These are phyloP conservation scores for Stegophylla sp. DNA, from an alignment of 2,888 invertebrate genomes.

Conservation along the genomic window DNA sequence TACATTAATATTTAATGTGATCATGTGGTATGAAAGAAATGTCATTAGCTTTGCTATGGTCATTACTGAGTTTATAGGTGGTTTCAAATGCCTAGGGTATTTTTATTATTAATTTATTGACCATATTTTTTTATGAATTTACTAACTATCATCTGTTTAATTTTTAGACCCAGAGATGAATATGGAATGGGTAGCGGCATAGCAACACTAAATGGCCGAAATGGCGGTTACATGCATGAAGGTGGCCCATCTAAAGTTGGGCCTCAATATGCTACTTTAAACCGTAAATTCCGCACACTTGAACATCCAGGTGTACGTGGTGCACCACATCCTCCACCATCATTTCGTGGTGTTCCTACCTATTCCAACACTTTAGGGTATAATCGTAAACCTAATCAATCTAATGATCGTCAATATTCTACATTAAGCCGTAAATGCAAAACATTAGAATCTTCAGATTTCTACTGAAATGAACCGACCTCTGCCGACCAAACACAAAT, in stretches of 20 bases:
- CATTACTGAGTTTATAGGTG: background rate
- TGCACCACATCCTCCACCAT: conserved; percentile 59
- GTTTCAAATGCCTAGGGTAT: background rate
- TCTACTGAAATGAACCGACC: conserved; percentile 84
- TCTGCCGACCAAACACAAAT: conserved; percentile 63
- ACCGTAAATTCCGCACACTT: conserved; percentile 63
- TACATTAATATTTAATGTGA: conserved; percentile 21
- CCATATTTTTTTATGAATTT: conserved; percentile 7
- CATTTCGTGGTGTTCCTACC: conserved; percentile 54
- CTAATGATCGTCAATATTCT: conserved; percentile 80
- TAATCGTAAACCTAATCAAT: conserved; percentile 69
- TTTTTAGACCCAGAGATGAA: conserved; percentile 52
- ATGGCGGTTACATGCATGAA: conserved; percentile 52
- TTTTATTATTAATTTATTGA: background rate
- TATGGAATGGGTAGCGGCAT: conserved; percentile 58
- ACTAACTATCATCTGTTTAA: conserved; percentile 21
- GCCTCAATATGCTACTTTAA: conserved; percentile 63
- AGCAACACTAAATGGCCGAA: conserved; percentile 55
- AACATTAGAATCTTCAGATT: conserved; percentile 90
- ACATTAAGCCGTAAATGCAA: conserved; percentile 96
- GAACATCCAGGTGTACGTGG: conserved; percentile 62
- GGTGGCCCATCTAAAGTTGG: conserved; percentile 51
- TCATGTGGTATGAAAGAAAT: background rate
- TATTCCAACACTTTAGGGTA: conserved; percentile 69
- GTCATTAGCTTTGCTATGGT: conserved; percentile 42